Base-by-base conservation (phyloP, 2,797 vertebrate genomes). In the Epinephelus coioides region DNA sequence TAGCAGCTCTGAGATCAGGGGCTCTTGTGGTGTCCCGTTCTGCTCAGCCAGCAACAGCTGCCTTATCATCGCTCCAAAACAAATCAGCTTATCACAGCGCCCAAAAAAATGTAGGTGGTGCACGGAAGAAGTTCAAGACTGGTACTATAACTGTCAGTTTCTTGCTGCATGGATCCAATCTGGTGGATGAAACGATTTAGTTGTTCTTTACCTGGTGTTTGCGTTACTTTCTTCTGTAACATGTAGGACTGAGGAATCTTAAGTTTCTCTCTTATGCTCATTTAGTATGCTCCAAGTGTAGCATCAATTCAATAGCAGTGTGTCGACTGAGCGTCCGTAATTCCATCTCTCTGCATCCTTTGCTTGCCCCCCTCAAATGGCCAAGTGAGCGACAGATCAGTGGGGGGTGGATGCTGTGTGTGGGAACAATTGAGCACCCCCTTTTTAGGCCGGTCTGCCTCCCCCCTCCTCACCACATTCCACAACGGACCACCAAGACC, bases 401-500 rank as follows among this genome's bases (percentile, higher is more conserved):
- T 96, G 91, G 94, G 94, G 93, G 92, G 91, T 94, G 81, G 78
- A 91, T 94, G 94, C 96, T 96, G 93, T 95, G 96, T 97, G 96
- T 91, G 91, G 91, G 96, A 98, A 98, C 97, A 99, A 98, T 98
- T 95, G 96, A 95, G 93, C 80, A 75, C 86, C 93, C 90, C 90
- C 83, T 84, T 93, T 34, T 94, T 91, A 90, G 90, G 63, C 79
- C 9, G 11, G 60, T 71, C 68, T 72, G 75, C 85, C 68, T 19
- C 71, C 69, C 70, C 71, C 66, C 80, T 54, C 76, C 96, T 94
- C 95, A 94, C 92, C 90, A 86, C 96, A 97, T 96, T 97, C 97
- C 97, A 94, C 94, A 95, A 92, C 81, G 95, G 97, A 98, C 98
- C 97, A 98, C 97, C 97, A 98, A 97, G 97, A 96, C 88, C 90